phyloP scores from a whole-genome alignment of 2,888 invertebrate genomes.

The Smittia aterrima region DNA sequence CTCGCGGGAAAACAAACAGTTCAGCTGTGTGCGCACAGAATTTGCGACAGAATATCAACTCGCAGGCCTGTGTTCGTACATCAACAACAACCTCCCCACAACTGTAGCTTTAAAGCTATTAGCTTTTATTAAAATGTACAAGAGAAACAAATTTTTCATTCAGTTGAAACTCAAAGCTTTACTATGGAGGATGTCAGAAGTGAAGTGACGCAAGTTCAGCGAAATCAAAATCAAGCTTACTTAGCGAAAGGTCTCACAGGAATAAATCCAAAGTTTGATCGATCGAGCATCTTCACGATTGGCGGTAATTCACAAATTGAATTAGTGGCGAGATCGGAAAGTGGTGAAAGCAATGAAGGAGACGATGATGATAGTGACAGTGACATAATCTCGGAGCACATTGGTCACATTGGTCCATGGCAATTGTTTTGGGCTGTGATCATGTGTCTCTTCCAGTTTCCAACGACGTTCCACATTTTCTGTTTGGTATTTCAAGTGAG shows the following conservation, averaged over 20 bases:
- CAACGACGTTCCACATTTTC: conserved; percentile 64
- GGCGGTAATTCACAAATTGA: conserved; percentile 22
- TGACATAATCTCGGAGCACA: conserved; percentile 58
- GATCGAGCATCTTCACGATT: conserved; percentile 34
- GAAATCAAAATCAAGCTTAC: conserved; percentile 17
- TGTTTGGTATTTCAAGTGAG: conserved; percentile 59
- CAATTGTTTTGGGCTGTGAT: conserved; percentile 59
- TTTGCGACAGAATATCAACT: not conserved
- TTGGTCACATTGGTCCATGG: conserved; percentile 62
- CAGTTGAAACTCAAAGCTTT: conserved; percentile 33
- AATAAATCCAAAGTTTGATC: too few species aligned
- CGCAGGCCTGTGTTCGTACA: not conserved
- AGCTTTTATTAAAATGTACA: conserved; percentile 35
- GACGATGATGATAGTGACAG: conserved; percentile 49
- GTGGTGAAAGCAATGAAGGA: conserved; percentile 45
- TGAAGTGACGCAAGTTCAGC: conserved; percentile 17
- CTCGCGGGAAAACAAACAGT: not conserved
- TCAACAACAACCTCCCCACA: not conserved
- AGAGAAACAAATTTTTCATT: conserved; percentile 19
- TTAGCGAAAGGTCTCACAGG: not conserved
- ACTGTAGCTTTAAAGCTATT: not conserved
- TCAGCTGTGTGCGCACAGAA: not conserved
- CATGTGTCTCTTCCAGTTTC: conserved; percentile 61
- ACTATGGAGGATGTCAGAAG: conserved; percentile 38
- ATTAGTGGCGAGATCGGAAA: conserved; percentile 35